Evolutionary conservation across 35 echinoderm and acorn worm species (phyloP).

Genomic region (Ophioderma brevispina): DNA sequence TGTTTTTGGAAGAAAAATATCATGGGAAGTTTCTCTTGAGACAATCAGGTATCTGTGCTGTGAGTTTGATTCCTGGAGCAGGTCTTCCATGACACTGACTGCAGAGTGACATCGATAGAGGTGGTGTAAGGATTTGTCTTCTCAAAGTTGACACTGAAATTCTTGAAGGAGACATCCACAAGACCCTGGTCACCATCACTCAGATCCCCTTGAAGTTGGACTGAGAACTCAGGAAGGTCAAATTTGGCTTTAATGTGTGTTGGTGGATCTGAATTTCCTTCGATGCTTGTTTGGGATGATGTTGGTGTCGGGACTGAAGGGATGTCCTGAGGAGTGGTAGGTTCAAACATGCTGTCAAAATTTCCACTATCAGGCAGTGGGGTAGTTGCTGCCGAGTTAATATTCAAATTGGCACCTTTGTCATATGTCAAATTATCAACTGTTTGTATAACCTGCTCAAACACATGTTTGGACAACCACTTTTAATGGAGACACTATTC

Average conservation of each 20-base stretch:
- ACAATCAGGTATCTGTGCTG: conserved; percentile 82
- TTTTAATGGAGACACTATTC: conserved; percentile 76
- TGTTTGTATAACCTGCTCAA: conserved; percentile 90
- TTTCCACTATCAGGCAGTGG: background rate
- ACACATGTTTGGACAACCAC: conserved; percentile 93
- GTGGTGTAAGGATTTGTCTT: conserved; percentile 67
- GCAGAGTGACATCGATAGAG: conserved; percentile 64
- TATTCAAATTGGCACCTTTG: background rate
- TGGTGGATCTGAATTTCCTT: background rate
- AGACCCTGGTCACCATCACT: conserved; percentile 94
- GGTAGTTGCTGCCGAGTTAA: background rate
- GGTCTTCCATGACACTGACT: conserved; percentile 88
- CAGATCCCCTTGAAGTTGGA: conserved; percentile 75
- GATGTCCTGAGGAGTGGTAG: background rate
- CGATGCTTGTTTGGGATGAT: background rate
- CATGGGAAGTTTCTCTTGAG: conserved; percentile 19
- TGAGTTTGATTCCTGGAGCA: conserved; percentile 58
- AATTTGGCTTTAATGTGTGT: conserved; percentile 68
- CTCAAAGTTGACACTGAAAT: conserved; percentile 88
- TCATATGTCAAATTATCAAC: conserved; percentile 90
- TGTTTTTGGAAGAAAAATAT: conserved; percentile 42
- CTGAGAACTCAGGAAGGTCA: conserved; percentile 77
- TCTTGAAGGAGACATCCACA: conserved; percentile 73
- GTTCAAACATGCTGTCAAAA: background rate
- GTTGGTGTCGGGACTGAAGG: background rate